phyloP scores from a whole-genome alignment of 2,113 vertebrate genomes.

The Tinamus guttatus region DNA sequence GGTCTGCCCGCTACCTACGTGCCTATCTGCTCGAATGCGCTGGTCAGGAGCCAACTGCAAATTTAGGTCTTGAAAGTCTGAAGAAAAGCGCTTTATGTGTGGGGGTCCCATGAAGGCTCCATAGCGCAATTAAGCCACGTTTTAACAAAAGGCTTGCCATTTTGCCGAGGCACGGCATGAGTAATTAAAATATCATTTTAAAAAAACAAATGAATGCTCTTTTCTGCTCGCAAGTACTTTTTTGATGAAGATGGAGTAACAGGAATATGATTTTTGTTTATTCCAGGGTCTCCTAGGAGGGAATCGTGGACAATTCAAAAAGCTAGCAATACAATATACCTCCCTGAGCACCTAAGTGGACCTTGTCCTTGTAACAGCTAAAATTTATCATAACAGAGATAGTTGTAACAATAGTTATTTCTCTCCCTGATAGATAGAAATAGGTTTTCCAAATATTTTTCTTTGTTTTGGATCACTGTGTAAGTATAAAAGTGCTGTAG shows the following conservation, averaged over 20 bases:
- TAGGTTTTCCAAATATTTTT: neutral
- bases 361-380: neutral
- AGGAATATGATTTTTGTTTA: slow-evolving; percentile 50
- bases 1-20: slow-evolving; percentile 79
- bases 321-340: neutral
- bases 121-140: slow-evolving; percentile 75
- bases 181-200: slow-evolving; percentile 75
- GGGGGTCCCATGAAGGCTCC: slow-evolving; percentile 69
- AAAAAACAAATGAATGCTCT: slow-evolving; percentile 66
- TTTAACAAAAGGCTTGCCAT: slow-evolving; percentile 73
- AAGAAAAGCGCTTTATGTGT: slow-evolving; percentile 77
- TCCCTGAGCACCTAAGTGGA: neutral
- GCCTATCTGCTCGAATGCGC: slow-evolving; percentile 89
- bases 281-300: neutral
- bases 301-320: neutral
- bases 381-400: neutral
- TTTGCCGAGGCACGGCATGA: slow-evolving; percentile 64
- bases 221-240: slow-evolving; percentile 37
- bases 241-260: neutral
- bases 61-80: slow-evolving; percentile 81
- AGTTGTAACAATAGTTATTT: neutral
- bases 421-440: neutral
- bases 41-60: slow-evolving; percentile 84
- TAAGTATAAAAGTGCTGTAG: neutral
- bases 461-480: neutral